A percentile compares a stretch with the other conserved stretches of the same genome.
Evolutionary conservation across 92 coral and sea anemone species (phyloP).

Genomic region (Pocillopora meandrina): DNA sequence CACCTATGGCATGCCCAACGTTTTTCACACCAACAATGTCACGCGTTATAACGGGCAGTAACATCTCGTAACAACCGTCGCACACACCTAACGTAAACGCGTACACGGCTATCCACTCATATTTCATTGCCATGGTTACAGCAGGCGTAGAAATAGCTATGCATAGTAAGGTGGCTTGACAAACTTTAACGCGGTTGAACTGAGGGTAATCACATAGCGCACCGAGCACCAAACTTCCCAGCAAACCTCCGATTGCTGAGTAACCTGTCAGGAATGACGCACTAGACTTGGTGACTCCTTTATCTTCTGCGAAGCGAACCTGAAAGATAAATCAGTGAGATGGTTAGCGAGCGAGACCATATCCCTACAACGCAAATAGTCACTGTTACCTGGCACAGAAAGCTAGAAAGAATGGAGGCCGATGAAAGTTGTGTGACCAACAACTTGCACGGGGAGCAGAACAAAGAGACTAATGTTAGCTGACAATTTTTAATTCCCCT

Average conservation of each 20-base stretch:
- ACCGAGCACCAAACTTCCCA: slow-evolving; percentile 71
- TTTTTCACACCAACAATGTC: slow-evolving; percentile 58
- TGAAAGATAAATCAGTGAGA: neutral
- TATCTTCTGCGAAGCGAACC: slow-evolving; percentile 73
- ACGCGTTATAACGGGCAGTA: slow-evolving; percentile 69
- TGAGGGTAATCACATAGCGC: slow-evolving; percentile 53
- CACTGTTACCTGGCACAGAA: no score
- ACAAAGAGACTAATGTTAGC: no score
- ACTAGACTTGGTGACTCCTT: slow-evolving; percentile 44
- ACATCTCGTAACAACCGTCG: slow-evolving; percentile 78
- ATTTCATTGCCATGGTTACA: slow-evolving; percentile 61
- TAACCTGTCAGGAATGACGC: slow-evolving; percentile 63
- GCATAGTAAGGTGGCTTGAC: slow-evolving; percentile 55
- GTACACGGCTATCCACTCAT: slow-evolving; percentile 54
- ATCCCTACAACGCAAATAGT: no score
- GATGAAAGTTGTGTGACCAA: no score
- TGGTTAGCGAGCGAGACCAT: no score
- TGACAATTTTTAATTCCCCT: no score
- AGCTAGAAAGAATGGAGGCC: no score
- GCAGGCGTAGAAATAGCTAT: slow-evolving; percentile 65
- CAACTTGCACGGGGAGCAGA: no score
- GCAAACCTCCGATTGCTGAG: slow-evolving; percentile 53
- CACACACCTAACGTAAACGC: slow-evolving; percentile 70
- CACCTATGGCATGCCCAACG: slow-evolving; percentile 67
- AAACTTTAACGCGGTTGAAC: slow-evolving; percentile 50